Percentiles rank a stretch among this genome's conserved stretches.
Conservation (phyloP, 1,140 invertebrate genomes). For the Drosophila ficusphila region DNA sequence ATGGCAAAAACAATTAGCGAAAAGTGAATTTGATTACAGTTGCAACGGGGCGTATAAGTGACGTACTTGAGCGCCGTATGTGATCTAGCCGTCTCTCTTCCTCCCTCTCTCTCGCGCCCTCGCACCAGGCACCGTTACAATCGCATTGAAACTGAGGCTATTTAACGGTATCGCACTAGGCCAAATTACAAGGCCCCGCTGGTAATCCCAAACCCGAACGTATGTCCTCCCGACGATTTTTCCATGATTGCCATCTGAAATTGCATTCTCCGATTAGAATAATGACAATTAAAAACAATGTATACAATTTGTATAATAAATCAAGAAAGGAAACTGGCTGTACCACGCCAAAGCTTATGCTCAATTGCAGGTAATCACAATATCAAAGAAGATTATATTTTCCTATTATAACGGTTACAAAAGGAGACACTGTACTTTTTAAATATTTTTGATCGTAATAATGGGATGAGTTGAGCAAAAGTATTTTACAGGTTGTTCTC, state of each 20-base stretch:
- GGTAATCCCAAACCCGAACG: slow-evolving; percentile 41
- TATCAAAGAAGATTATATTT: too few species aligned
- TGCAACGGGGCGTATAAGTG: slow-evolving; percentile 52
- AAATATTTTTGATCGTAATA: too few species aligned
- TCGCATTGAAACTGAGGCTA: slow-evolving; percentile 47
- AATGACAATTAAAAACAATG: background rate
- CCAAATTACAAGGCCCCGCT: slow-evolving; percentile 45
- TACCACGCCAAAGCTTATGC: too few species aligned
- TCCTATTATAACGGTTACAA: too few species aligned
- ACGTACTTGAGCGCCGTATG: slow-evolving; percentile 44
- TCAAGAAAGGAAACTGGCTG: too few species aligned
- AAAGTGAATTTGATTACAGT: slow-evolving; percentile 80
- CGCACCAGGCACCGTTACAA: slow-evolving; percentile 33
- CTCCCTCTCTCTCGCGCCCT: background rate
- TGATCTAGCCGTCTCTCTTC: background rate
- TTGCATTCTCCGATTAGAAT: slow-evolving; percentile 16
- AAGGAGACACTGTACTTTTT: too few species aligned
- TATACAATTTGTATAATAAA: background rate
- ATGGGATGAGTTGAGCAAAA: too few species aligned
- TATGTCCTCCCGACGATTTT: background rate
- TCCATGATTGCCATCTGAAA: slow-evolving; percentile 2
- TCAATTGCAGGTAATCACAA: too few species aligned
- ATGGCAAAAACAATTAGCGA: slow-evolving; percentile 61
- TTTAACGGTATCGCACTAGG: slow-evolving; percentile 59
- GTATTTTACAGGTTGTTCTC: too few species aligned